A percentile compares a stretch with the other conserved stretches of the same genome.
phyloP scores from a whole-genome alignment of 64 coral and sea anemone genomes.

The Montipora cactus region DNA sequence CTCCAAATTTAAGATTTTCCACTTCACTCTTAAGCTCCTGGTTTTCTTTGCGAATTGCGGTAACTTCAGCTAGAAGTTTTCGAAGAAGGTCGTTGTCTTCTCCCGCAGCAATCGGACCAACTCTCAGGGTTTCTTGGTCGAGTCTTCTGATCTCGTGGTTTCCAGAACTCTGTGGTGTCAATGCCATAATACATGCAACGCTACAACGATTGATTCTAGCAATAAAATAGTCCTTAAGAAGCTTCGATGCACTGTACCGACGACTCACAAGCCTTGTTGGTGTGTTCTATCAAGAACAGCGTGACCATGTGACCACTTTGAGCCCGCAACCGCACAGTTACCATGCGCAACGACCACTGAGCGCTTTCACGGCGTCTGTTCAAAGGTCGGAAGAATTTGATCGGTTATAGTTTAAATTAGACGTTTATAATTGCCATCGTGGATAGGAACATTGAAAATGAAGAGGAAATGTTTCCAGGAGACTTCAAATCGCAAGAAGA shows the following conservation, averaged over 20 bases:
- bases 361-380: neutral
- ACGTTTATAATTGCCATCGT: too few species aligned
- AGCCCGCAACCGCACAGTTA: conserved; percentile 7
- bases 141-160: neutral
- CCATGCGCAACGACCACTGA: neutral
- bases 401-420: too few species aligned
- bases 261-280: neutral
- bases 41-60: conserved; percentile 15
- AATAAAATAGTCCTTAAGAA: neutral
- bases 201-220: neutral
- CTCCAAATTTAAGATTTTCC: neutral
- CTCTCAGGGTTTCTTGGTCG: neutral
- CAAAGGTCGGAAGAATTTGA: too few species aligned
- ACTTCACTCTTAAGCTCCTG: conserved; percentile 4
- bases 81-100: neutral
- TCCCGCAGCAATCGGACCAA: neutral
- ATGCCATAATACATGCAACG: neutral
- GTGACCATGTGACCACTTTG: neutral
- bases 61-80: neutral
- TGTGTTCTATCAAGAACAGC: neutral
- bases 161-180: neutral
- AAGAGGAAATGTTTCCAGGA: too few species aligned
- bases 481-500: too few species aligned
- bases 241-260: neutral
- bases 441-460: too few species aligned